These are phyloP conservation scores for Thalassoma bifasciatum DNA, from an alignment of 2,113 vertebrate species.

Conservation along the genomic window DNA sequence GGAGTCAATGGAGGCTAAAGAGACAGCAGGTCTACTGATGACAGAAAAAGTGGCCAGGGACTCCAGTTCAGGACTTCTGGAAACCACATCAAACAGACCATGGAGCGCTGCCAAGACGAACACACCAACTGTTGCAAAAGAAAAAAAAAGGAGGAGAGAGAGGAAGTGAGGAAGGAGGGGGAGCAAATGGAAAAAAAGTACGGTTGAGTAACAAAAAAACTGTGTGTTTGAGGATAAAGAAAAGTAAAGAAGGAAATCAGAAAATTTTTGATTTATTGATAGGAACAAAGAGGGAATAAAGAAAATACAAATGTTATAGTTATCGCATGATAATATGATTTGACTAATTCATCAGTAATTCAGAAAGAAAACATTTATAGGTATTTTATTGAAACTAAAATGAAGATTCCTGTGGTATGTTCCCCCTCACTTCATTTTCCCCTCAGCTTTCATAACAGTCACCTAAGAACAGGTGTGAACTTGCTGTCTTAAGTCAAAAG, in stretches of 20 bases:
- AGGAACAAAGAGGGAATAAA: neutral
- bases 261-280: neutral
- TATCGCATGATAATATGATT: neutral
- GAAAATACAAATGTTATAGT: neutral
- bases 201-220: slow-evolving; percentile 48
- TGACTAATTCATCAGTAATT: neutral
- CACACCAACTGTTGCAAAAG: slow-evolving; percentile 82
- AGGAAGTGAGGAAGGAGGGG: slow-evolving; percentile 3
- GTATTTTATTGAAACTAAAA: neutral
- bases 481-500: slow-evolving; percentile 17
- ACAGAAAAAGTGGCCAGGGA: slow-evolving; percentile 85
- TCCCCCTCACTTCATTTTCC: slow-evolving; percentile 8
- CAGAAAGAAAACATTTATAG: neutral
- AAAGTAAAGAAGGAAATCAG: neutral
- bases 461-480: slow-evolving; percentile 6
- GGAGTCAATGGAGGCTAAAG: slow-evolving; percentile 84
- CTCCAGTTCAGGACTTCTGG: slow-evolving; percentile 83
- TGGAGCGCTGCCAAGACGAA: slow-evolving; percentile 80
- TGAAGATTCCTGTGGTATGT: neutral
- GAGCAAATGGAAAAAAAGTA: slow-evolving; percentile 29
- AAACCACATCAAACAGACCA: slow-evolving; percentile 86
- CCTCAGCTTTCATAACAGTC: neutral
- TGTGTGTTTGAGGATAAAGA: slow-evolving; percentile 32
- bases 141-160: slow-evolving; percentile 10
- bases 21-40: slow-evolving; percentile 86